Base-by-base conservation (phyloP, 1,140 invertebrate genomes). In the Akabosia matsudoensis region DNA sequence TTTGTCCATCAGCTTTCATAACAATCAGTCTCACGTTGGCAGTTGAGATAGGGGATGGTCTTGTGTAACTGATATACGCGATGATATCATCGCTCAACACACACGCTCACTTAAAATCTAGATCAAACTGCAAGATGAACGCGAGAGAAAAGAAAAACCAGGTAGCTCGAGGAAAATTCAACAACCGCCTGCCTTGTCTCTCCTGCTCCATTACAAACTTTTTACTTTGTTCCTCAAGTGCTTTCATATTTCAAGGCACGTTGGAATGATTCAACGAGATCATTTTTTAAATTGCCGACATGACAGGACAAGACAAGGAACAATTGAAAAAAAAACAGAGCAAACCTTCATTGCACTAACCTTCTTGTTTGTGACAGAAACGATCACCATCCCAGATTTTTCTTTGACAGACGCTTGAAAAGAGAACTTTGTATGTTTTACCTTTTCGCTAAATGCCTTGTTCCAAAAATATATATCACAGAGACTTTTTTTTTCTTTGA, bases 201-300 rank as follows among this genome's bases (percentile, higher is more conserved):
- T 61, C 24, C 4, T 24, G 24, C 24, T 24, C 61, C n/a, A n/a
- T n/a, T n/a, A n/a, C n/a, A n/a, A 67, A 30, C 61, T 24, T 22
- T 16, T 28, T 67, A 31, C 61, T 30, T 67, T 67, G 28, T 67
- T 67, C 31, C 28, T 67, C 61, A 67, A 67, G 61, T 67, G 28
- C 61, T 67, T 67, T 67, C 61, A 67, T 67, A 16, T 67, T 67
- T 67, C 54, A 56, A 56, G 7, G 22, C 54, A 56, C 22, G 54
- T 56, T 56, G 14, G 54, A 10, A 67, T 67, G 61, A 67, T 67
- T 67, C 61, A 67, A 67, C 61, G 28, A 30, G 61, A 67, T 67
- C 61, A 67, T 67, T 67, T 67, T 67, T 67, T 67, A 67, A 67
- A 67, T 67, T 67, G 61, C 61, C 61, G 61, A 67, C 61, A 67